Conservation (phyloP, 2,888 invertebrate species). For the Yponomeuta malinellus region DNA sequence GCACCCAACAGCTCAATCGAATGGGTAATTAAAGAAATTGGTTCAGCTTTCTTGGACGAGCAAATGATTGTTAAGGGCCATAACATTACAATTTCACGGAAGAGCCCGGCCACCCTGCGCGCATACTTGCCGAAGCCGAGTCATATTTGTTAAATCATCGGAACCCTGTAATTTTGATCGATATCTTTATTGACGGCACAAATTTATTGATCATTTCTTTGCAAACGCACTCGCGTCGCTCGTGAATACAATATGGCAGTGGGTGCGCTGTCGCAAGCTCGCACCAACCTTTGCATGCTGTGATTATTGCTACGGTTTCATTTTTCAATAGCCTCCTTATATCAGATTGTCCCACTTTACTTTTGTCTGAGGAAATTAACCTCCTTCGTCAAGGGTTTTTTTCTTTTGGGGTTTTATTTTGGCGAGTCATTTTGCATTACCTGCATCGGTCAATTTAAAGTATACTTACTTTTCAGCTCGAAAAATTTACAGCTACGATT, state of each 20-base stretch:
- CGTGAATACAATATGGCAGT: conserved; percentile 60
- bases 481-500: no score
- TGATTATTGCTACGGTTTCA: conserved; percentile 67
- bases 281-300: conserved; percentile 45
- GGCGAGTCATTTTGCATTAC: neutral
- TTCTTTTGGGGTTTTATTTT: neutral
- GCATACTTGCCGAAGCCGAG: conserved; percentile 44
- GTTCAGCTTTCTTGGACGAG: conserved; percentile 54
- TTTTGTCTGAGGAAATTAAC: conserved; percentile 54
- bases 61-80: conserved; percentile 62
- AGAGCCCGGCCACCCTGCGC: conserved; percentile 63
- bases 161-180: conserved; percentile 75
- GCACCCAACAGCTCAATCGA: conserved; percentile 51
- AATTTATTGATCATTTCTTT: conserved; percentile 74
- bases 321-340: conserved; percentile 69
- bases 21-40: conserved; percentile 60
- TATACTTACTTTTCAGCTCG: no score
- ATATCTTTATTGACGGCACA: conserved; percentile 72
- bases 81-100: conserved; percentile 67
- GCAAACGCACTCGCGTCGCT: conserved; percentile 60
- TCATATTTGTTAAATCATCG: conserved; percentile 74
- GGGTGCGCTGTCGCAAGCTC: conserved; percentile 15
- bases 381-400: conserved; percentile 37
- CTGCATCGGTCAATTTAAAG: no score
- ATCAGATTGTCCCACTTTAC: conserved; percentile 67